Evolutionary conservation across 2,113 vertebrate genomes (phyloP).

Genomic region (Jacana jacana): DNA sequence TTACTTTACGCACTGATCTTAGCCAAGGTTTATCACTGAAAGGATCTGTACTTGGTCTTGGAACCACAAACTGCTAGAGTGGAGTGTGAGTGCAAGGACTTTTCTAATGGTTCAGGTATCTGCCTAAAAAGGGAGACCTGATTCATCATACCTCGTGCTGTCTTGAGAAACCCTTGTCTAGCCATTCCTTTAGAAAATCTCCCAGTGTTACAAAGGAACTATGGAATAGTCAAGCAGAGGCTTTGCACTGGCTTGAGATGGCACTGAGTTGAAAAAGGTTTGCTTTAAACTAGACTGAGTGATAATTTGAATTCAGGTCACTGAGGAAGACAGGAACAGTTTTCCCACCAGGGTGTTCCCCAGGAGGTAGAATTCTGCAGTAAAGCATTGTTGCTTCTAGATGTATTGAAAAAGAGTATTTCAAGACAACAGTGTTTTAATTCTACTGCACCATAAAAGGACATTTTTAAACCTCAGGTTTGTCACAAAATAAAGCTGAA

Average conservation of each 20-base stretch:
- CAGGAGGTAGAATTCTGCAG: not conserved
- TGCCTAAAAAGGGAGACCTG: not conserved
- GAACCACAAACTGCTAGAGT: not conserved
- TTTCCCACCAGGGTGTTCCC: not conserved
- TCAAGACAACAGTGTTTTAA: not conserved
- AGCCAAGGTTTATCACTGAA: not conserved
- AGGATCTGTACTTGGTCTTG: not conserved
- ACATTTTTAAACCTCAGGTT: not conserved
- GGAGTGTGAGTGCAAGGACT: not conserved
- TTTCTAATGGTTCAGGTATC: not conserved
- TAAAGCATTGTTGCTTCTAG: not conserved
- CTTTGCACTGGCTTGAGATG: not conserved
- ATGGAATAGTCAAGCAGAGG: not conserved
- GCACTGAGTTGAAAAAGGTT: not conserved
- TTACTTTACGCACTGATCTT: not conserved
- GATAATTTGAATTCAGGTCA: not conserved
- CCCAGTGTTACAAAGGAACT: not conserved
- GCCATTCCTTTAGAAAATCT: not conserved
- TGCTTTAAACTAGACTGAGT: not conserved
- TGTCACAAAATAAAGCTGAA: not conserved
- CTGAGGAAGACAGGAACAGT: not conserved
- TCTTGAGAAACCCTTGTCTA: not conserved
- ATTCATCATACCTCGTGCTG: not conserved
- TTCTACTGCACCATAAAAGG: not conserved
- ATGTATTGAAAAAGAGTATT: not conserved